Conservation (phyloP, 2,888 invertebrate genomes). For the Bursaphelenchus okinawaensis region DNA sequence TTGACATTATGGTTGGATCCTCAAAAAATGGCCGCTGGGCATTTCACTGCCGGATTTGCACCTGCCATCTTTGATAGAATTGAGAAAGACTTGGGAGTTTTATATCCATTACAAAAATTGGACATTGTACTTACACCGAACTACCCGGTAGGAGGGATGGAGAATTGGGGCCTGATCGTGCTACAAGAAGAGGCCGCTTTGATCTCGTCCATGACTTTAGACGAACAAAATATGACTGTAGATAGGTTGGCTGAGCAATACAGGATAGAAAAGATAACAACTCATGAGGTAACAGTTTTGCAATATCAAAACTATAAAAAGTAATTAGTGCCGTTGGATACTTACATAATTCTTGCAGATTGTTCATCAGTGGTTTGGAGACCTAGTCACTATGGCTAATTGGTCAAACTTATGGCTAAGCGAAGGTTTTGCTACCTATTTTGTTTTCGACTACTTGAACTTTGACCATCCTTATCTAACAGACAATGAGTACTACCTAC, state of each 20-base stretch:
- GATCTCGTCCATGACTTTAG: conserved; percentile 18
- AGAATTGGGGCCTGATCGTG: conserved; percentile 60
- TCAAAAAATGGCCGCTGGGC: conserved; percentile 22
- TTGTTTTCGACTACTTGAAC: conserved; percentile 50
- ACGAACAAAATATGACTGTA: conserved; percentile 43
- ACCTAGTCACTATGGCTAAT: conserved; percentile 56
- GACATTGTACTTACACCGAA: conserved; percentile 60
- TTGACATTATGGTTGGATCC: conserved; percentile 47
- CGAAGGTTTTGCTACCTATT: conserved; percentile 59
- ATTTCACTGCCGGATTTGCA: conserved; percentile 49
- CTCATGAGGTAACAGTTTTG: conserved; percentile 61
- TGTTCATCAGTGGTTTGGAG: conserved; percentile 50
- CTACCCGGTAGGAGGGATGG: conserved; percentile 61
- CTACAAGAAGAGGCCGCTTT: conserved; percentile 57
- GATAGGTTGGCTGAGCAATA: conserved; percentile 50
- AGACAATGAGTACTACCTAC: conserved; percentile 44
- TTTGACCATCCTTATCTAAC: conserved; percentile 42
- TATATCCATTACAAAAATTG: conserved; percentile 54
- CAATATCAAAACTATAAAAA: conserved; percentile 57
- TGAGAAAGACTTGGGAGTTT: conserved; percentile 48
- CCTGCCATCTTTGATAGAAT: conserved; percentile 47
- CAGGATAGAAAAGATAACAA: conserved; percentile 56
- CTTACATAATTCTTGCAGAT: not conserved
- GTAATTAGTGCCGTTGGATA: conserved; percentile 3
- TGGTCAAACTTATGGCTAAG: conserved; percentile 59